These are phyloP conservation scores for Propithecus deckenii DNA, from an alignment of 2,797 vertebrate species.

Conservation along the genomic window DNA sequence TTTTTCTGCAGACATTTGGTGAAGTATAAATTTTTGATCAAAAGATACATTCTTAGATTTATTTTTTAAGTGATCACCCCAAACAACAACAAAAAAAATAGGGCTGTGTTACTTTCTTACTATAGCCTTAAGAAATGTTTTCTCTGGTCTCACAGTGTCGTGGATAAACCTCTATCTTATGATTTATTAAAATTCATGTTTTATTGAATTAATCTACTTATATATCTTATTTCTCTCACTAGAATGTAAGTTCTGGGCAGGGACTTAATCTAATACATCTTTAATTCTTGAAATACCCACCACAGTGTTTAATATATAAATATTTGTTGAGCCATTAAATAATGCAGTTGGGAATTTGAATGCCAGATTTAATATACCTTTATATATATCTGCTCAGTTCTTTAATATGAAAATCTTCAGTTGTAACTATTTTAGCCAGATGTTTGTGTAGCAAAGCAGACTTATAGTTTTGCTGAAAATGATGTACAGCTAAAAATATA, in stretches of 20 bases:
- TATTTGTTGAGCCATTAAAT: constrained; percentile 60
- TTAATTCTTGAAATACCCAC: constrained; percentile 49
- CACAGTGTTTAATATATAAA: constrained; percentile 41
- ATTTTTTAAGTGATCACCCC: constrained; percentile 12
- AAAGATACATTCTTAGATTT: constrained; percentile 1
- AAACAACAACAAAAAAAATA: background rate
- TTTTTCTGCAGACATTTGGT: background rate
- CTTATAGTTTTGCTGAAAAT: constrained; percentile 50
- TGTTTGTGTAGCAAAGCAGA: constrained; percentile 39
- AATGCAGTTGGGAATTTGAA: constrained; percentile 48
- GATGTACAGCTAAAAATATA: constrained; percentile 33
- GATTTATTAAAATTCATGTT: constrained; percentile 51
- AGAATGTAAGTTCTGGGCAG: constrained; percentile 22
- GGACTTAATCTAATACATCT: constrained; percentile 35
- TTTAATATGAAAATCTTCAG: constrained; percentile 55
- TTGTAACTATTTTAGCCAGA: constrained; percentile 52
- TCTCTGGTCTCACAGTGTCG: background rate
- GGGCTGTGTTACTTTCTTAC: background rate
- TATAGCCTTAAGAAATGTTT: constrained; percentile 27
- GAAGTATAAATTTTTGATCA: constrained; percentile 2
- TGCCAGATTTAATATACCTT: constrained; percentile 35
- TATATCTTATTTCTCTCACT: constrained; percentile 36
- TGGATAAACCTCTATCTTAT: background rate
- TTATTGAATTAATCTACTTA: constrained; percentile 57
- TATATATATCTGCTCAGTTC: constrained; percentile 18